phyloP scores from a whole-genome alignment of 2,797 vertebrate species.

The Petrocephalus schoutedeni region DNA sequence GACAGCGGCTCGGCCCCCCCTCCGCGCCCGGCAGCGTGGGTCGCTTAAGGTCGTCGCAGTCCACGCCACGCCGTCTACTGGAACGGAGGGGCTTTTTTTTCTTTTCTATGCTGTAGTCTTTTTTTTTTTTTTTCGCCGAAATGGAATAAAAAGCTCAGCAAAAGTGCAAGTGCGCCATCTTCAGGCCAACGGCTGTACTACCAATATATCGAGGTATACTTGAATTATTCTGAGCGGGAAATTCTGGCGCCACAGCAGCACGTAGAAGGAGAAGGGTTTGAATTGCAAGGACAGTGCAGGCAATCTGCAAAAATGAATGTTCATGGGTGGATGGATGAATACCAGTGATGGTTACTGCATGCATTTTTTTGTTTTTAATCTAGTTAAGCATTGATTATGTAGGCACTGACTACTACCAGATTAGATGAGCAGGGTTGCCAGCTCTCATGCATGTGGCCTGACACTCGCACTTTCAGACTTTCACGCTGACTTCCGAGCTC shows the following conservation, averaged over 20 bases:
- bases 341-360: neutral
- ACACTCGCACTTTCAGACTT: too few relatives aligned
- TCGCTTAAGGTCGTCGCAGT: neutral
- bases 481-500: too few relatives aligned
- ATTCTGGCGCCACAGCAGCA: neutral
- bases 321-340: neutral
- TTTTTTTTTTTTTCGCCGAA: neutral
- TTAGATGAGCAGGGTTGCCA: neutral
- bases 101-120: neutral
- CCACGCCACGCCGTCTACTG: conserved; percentile 21
- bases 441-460: too few relatives aligned
- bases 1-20: neutral
- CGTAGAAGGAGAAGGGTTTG: neutral
- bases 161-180: conserved; percentile 19
- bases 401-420: neutral
- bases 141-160: neutral
- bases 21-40: neutral
- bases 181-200: neutral
- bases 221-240: neutral
- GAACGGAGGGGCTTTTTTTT: conserved; percentile 18
- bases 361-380: neutral
- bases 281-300: neutral
- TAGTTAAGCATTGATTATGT: neutral
- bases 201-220: neutral
- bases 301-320: neutral